Evolutionary conservation across 2,797 vertebrate genomes (phyloP), one percentile per base, ranked within the genome.

Genomic region (Semaprochilodus insignis): DNA sequence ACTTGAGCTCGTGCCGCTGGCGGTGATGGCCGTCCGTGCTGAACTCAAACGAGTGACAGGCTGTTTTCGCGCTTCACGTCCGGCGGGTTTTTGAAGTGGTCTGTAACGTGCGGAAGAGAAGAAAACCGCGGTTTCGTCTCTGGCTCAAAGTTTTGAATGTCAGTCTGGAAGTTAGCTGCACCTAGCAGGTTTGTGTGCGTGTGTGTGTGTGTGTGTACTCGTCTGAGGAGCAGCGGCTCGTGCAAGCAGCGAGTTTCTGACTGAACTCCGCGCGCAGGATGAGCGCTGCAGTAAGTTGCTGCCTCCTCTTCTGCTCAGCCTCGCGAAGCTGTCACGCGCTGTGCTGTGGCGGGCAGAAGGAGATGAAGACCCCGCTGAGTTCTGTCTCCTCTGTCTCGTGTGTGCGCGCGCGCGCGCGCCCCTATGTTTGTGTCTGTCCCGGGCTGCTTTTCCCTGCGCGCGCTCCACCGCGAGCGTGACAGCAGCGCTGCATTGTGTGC

Each of bases 1-100:
- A 76, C 87, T 86, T 19, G 63, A 80, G 78, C 87, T 86, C 65
- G 87, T 86, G 82, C 85, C 86, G 60, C 17, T 66, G 63, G 63
- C 31, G 31, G 89, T 84, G 70, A 88, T 87, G 83, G 90, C 82
- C 19, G 90, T 89, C 92, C 89, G 63, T 87, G 87, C 40, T 55
- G 60, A 36, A 21, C 70, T 74, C 25, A 34, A 23, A 21, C 34
- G 40, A 13, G 23, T 80, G 78, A 80, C 78, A 80, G 72, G 52
- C 71, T 70, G 78, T 52, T 21, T 21, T 62, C 31, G 71, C 55
- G 71, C 51, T 73, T 31, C 19, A 17, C 23, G 17, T 11, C 19
- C 69, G 2, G 51, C 70, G 25, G 48, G 34, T 21, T 25, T 51
- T 66, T 14, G 25, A 6, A 34, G n/a, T 34, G 36, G 11, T 57